phyloP scores from a whole-genome alignment of 2,888 invertebrate species.

The Yponomeuta cagnagella region DNA sequence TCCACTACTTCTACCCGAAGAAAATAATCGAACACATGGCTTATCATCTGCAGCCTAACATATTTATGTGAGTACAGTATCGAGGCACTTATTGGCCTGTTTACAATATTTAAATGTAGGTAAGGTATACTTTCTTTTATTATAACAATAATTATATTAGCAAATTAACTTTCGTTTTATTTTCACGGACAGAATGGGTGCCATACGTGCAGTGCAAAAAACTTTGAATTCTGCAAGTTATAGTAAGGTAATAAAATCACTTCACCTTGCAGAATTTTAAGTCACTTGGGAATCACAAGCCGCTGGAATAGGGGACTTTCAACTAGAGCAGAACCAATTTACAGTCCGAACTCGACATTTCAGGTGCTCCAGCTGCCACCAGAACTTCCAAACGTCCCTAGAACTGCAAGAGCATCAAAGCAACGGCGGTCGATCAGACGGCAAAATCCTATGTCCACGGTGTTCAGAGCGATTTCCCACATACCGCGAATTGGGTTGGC shows the following conservation, averaged over 20 bases:
- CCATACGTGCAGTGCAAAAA: neutral
- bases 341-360: neutral
- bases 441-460: slow-evolving; percentile 58
- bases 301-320: neutral
- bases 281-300: neutral
- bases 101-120: no score
- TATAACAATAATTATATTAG: neutral
- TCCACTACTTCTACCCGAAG: slow-evolving; percentile 68
- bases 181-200: neutral
- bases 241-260: neutral
- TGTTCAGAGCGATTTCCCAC: slow-evolving; percentile 62
- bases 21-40: slow-evolving; percentile 72
- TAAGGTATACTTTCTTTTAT: no score
- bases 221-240: neutral
- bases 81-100: neutral
- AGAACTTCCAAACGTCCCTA: slow-evolving; percentile 64
- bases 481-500: slow-evolving; percentile 60
- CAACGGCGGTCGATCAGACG: slow-evolving; percentile 62
- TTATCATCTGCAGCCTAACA: slow-evolving; percentile 61
- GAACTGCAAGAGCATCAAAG: slow-evolving; percentile 58
- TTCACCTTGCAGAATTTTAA: neutral
- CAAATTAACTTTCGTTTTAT: neutral
- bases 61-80: slow-evolving; percentile 56
- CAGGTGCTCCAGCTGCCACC: slow-evolving; percentile 65
- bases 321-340: neutral